These are phyloP conservation scores for Zosterops borbonicus DNA, from an alignment of 2,113 vertebrate genomes.

Conservation along the genomic window DNA sequence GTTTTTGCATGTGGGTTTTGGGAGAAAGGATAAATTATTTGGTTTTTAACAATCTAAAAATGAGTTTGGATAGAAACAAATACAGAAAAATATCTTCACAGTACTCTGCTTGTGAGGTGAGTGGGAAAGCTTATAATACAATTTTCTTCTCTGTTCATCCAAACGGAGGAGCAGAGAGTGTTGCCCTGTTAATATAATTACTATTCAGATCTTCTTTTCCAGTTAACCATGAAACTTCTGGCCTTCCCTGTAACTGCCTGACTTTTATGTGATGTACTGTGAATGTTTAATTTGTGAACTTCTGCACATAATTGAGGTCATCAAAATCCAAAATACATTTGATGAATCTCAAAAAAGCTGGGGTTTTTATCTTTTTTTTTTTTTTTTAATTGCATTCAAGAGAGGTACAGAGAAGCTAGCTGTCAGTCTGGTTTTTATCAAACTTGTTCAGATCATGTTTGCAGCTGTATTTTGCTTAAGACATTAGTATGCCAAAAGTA, in stretches of 20 bases:
- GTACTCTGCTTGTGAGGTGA: neutral
- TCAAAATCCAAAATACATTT: neutral
- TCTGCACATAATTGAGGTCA: neutral
- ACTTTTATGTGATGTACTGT: neutral
- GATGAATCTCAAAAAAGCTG: neutral
- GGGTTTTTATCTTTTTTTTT: neutral
- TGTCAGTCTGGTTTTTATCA: constrained; percentile 22
- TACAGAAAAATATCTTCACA: neutral
- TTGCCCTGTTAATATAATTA: neutral
- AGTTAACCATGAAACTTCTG: neutral
- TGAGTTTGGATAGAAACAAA: neutral
- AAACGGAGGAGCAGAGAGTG: neutral
- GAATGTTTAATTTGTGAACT: constrained; percentile 22
- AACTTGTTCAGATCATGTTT: constrained; percentile 3
- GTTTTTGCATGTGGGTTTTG: neutral
- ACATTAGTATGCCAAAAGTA: constrained; percentile 45
- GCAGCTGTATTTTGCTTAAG: constrained; percentile 31
- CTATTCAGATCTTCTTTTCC: neutral
- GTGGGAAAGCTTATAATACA: neutral
- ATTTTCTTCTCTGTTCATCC: neutral
- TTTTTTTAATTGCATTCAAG: neutral
- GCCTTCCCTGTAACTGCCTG: neutral
- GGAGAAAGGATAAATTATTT: neutral
- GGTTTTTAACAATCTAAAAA: neutral
- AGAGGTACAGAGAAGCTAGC: neutral